phyloP scores from a whole-genome alignment of 2,113 vertebrate genomes.

The Calidris pygmaea region DNA sequence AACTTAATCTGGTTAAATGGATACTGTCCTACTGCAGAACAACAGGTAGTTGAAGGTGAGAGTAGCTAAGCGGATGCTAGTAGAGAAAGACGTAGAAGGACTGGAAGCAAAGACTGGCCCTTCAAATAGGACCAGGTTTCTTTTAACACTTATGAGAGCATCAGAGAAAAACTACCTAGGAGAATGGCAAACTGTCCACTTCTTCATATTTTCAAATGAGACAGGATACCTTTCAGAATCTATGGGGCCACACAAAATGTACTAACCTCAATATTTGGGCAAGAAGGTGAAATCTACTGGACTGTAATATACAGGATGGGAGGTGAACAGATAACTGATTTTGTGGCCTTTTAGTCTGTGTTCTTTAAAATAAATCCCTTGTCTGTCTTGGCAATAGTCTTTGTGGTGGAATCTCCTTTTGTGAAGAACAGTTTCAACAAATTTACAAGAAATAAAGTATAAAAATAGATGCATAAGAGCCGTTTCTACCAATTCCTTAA shows the following conservation, averaged over 20 bases:
- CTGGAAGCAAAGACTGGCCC: neutral
- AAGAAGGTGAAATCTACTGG: neutral
- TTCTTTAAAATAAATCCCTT: neutral
- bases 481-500: neutral
- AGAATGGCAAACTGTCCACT: neutral
- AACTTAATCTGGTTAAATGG: slow-evolving; percentile 13
- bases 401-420: neutral
- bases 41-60: neutral
- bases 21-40: neutral
- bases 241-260: neutral
- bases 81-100: neutral
- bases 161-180: neutral
- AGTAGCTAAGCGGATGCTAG: neutral
- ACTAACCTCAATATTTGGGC: neutral
- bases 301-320: neutral
- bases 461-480: neutral
- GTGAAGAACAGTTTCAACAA: neutral
- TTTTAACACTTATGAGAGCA: neutral
- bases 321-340: neutral
- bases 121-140: neutral
- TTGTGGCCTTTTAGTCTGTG: neutral
- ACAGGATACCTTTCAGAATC: neutral
- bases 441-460: neutral
- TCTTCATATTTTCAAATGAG: neutral
- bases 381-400: neutral